Evolutionary conservation across 2,113 vertebrate genomes (phyloP).

Genomic region (Oncorhynchus tshawytscha): DNA sequence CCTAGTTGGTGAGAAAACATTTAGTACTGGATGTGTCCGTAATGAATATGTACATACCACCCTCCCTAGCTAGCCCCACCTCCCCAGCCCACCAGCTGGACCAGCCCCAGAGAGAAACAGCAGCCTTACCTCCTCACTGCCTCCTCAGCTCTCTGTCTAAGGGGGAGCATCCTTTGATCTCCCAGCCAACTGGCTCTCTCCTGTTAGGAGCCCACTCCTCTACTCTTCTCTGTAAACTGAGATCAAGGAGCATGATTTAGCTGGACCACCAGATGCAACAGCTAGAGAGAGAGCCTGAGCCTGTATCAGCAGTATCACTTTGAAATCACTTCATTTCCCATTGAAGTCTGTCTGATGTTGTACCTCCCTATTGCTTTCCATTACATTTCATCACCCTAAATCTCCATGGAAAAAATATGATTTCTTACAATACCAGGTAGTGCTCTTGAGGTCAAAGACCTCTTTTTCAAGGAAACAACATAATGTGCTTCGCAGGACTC

Average conservation of each 20-base stretch:
- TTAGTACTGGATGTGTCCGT: too few species aligned
- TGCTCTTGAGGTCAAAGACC: too few species aligned
- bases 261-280: neutral
- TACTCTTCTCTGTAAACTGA: neutral
- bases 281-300: neutral
- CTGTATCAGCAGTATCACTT: neutral
- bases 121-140: neutral
- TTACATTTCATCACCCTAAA: neutral
- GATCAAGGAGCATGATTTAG: slow-evolving; percentile 2
- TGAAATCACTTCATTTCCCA: neutral
- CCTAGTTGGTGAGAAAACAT: too few species aligned
- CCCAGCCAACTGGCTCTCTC: neutral
- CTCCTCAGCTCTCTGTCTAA: neutral
- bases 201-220: neutral
- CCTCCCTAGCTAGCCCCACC: neutral
- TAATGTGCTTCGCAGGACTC: too few species aligned
- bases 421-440: too few species aligned
- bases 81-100: neutral
- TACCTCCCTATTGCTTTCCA: neutral
- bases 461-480: too few species aligned
- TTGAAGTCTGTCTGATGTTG: neutral
- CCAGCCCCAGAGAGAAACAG: neutral
- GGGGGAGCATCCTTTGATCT: slow-evolving; percentile 8
- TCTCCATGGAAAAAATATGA: neutral
- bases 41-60: too few species aligned